These are phyloP conservation scores for Enoplosus armatus DNA, from an alignment of 2,797 vertebrate genomes.

Conservation along the genomic window DNA sequence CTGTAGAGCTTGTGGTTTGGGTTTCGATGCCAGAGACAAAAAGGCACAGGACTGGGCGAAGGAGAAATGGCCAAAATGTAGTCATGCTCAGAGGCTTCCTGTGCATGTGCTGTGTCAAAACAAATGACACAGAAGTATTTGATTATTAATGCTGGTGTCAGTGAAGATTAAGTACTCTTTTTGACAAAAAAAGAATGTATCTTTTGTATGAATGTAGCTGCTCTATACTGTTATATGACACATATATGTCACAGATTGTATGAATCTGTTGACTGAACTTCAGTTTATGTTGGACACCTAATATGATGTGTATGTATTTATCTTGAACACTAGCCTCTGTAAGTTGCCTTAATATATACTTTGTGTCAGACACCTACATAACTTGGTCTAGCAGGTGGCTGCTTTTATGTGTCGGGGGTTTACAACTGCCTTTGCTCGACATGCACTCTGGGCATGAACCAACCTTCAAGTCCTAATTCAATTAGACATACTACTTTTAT, in stretches of 20 bases:
- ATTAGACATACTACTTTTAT: not conserved
- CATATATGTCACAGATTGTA: no score
- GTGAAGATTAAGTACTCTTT: not conserved
- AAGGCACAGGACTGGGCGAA: constrained; percentile 11
- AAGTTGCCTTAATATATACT: not conserved
- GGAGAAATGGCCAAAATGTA: constrained; percentile 7
- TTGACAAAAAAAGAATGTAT: not conserved
- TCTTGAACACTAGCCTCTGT: not conserved
- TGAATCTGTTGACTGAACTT: not conserved
- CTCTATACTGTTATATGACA: no score
- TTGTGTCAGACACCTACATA: not conserved
- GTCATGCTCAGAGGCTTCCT: not conserved
- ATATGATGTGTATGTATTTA: not conserved
- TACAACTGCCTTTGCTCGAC: not conserved
- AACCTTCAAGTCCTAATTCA: not conserved
- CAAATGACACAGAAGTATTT: not conserved
- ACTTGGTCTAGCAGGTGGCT: not conserved
- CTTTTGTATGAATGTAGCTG: no score
- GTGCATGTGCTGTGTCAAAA: constrained; percentile 8
- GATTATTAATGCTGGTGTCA: not conserved
- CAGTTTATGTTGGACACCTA: not conserved
- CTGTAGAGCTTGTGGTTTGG: constrained; percentile 58
- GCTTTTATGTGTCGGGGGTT: not conserved
- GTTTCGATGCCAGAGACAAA: constrained; percentile 35
- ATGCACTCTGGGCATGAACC: not conserved